Conservation (phyloP, 1,140 invertebrate genomes). For the Gonatopus flavifemur region DNA sequence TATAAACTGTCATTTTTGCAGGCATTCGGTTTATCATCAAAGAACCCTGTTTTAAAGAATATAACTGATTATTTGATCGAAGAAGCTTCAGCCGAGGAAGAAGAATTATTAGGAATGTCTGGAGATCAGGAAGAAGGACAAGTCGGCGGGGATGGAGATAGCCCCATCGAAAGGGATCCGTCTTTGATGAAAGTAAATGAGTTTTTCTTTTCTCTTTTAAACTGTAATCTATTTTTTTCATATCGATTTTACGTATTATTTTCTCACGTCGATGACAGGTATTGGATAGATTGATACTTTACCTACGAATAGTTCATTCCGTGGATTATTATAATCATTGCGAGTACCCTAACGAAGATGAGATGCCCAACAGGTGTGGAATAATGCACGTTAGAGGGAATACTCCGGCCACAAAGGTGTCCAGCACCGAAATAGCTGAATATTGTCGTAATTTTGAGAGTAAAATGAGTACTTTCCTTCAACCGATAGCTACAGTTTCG, state of each 20-base stretch:
- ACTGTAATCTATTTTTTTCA: not conserved
- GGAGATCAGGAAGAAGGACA: conserved; percentile 63
- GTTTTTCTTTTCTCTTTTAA: not conserved
- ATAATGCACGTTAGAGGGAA: conserved; percentile 95
- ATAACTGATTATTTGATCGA: conserved; percentile 99
- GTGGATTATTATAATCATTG: conserved; percentile 99
- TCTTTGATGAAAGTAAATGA: conserved; percentile 69
- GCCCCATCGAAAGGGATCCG: conserved; percentile 79
- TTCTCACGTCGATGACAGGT: conserved; percentile 57
- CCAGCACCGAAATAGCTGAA: conserved; percentile 47
- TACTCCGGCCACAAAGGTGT: conserved; percentile 77
- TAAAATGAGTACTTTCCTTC: conserved; percentile 87
- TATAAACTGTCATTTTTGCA: conserved; percentile 21
- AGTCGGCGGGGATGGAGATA: conserved; percentile 56
- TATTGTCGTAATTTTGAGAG: conserved; percentile 65
- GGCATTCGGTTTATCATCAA: conserved; percentile 81
- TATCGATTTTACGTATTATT: conserved; percentile 9
- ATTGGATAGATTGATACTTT: conserved; percentile 84
- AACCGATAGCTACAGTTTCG: conserved; percentile 68
- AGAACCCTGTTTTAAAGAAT: conserved; percentile 94
- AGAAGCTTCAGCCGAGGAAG: conserved; percentile 97
- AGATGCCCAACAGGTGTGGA: conserved; percentile 98
- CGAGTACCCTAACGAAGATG: conserved; percentile 99
- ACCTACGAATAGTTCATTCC: conserved; percentile 95
- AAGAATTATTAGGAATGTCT: conserved; percentile 84